Conservation (phyloP, 2,113 vertebrate species). For the Penelope pileata region DNA sequence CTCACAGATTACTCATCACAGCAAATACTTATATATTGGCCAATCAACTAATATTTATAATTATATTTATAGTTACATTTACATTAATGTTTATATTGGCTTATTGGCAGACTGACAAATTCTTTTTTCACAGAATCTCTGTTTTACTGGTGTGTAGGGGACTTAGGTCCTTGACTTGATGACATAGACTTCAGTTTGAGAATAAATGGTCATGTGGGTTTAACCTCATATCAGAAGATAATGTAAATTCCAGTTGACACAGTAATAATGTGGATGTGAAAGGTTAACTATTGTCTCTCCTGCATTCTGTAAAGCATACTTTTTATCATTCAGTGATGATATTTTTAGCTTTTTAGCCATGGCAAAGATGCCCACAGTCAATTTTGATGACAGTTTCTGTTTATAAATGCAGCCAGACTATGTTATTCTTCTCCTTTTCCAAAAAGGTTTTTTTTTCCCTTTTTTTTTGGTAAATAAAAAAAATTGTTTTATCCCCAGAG, state of each 20-base stretch:
- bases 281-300: background rate
- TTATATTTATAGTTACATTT: background rate
- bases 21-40: background rate
- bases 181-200: background rate
- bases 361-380: background rate
- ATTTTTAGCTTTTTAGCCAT: background rate
- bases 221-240: background rate
- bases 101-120: background rate
- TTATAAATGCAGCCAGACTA: background rate
- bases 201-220: background rate
- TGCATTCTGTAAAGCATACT: background rate
- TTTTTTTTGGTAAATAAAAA: background rate
- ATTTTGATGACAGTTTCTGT: background rate
- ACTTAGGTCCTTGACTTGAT: background rate
- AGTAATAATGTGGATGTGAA: background rate
- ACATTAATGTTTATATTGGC: background rate
- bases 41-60: background rate
- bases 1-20: background rate
- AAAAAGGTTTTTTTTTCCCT: accelerated
- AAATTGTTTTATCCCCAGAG: background rate
- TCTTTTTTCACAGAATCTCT: background rate
- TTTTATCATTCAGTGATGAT: background rate
- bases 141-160: background rate
- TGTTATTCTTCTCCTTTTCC: background rate
- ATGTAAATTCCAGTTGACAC: background rate